These are phyloP conservation scores for Barbus barbus DNA, from an alignment of 2,113 vertebrate genomes.

Conservation along the genomic window DNA sequence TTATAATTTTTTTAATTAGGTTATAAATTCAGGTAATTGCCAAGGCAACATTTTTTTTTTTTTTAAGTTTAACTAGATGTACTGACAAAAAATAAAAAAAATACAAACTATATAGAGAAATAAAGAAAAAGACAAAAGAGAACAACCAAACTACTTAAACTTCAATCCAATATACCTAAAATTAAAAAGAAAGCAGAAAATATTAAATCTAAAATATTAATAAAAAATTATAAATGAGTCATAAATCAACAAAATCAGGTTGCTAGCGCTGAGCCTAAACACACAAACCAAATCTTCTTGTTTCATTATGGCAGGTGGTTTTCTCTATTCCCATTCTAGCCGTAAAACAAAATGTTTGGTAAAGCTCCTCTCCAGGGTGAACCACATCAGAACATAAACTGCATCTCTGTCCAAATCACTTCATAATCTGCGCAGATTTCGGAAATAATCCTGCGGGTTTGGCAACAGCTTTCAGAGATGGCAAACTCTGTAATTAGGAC, in stretches of 20 bases:
- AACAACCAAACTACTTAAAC: no score
- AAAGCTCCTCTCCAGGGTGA: slow-evolving; percentile 1
- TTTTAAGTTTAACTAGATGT: no score
- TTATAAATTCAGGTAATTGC: no score
- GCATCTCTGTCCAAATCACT: slow-evolving; percentile 44
- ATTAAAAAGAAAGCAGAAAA: no score
- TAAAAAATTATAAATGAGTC: background rate
- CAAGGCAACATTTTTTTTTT: no score
- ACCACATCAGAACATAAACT: slow-evolving; percentile 37
- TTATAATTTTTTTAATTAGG: no score
- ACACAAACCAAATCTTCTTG: background rate
- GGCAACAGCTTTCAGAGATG: slow-evolving; percentile 15
- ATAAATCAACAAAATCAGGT: background rate
- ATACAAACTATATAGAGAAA: no score
- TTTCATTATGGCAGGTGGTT: background rate
- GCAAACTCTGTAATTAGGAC: slow-evolving; percentile 22
- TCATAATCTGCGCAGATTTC: slow-evolving; percentile 50
- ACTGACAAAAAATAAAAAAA: no score
- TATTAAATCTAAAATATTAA: background rate
- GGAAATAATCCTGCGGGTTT: slow-evolving; percentile 50
- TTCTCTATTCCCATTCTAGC: background rate
- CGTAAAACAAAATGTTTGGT: background rate
- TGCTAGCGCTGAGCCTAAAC: background rate
- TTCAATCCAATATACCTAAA: no score
- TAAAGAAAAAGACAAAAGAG: no score